Evolutionary conservation across 2,797 vertebrate genomes (phyloP), one percentile per base, ranked within the genome.

Genomic region (Apogon talboti): DNA sequence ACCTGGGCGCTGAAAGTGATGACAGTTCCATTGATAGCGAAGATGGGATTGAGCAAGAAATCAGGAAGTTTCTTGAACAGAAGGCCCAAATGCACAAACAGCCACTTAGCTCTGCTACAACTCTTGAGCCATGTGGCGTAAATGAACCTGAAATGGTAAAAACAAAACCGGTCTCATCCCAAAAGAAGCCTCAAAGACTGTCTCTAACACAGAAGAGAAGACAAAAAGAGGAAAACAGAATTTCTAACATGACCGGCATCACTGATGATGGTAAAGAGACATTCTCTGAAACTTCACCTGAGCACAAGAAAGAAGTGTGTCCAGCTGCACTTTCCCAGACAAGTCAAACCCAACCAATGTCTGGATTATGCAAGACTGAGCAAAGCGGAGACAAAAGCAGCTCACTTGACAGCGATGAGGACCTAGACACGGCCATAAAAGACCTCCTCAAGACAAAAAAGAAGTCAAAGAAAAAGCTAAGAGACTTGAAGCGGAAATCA

Each of bases 21-120:
- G 95, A 89, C 76, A 96, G 95, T 77, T 95, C 95, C 0, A 81
- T 98, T 65, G 97, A 99, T 71, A 99, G 98, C 0, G 96, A 98
- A 12, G 97, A 99, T 35, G 96, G 98, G 33, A 99, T 99, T 6
- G 97, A 99, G 82, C 96, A 95, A 79, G 97, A 99, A 85, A 99
- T 99, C 84, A 89, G 92, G 53, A 95, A 91, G 0, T 99, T 98
- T 77, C 86, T 99, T 46, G 97, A 97, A 71, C 93, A 95, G 79
- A 99, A 98, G 86, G 96, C 96, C 0, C 95, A 96, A 86, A 89
- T 95, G 0, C 93, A 93, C 61, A 87, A 89, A 48, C 79, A 92
- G 55, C 79, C 82, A 38, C 24, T 91, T 10, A 62, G 69, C 18
- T 40, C 86, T 1, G 50, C 74, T 7, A 3, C 8, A 1, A 47